Percentiles rank a stretch among this genome's conserved stretches.
phyloP scores from a whole-genome alignment of 2,113 vertebrate species.

The Cichladusa arquata region DNA sequence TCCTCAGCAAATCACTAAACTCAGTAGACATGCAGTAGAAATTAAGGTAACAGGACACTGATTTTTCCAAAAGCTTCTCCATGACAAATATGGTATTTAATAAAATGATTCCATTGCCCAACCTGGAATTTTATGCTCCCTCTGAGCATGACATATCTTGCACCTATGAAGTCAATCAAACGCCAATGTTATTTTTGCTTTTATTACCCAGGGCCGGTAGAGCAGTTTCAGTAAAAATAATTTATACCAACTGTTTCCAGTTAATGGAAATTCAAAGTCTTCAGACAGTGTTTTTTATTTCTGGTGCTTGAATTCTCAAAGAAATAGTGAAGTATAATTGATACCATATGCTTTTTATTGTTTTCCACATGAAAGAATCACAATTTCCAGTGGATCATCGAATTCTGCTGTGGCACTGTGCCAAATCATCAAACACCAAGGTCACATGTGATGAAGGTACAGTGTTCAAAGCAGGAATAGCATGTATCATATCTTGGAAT shows the following conservation, averaged over 20 bases:
- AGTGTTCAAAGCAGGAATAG: background rate
- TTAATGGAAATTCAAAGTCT: slow-evolving; percentile 39
- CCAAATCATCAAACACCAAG: slow-evolving; percentile 7
- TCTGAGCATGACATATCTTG: slow-evolving; percentile 30
- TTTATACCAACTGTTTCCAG: slow-evolving; percentile 61
- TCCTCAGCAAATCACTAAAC: background rate
- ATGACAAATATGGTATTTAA: background rate
- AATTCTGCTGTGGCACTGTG: background rate
- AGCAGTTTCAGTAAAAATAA: slow-evolving; percentile 49
- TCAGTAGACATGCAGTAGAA: background rate
- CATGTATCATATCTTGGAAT: background rate
- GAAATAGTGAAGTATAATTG: slow-evolving; percentile 5
- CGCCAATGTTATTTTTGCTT: slow-evolving; percentile 26
- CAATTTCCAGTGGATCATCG: background rate
- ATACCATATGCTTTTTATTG: slow-evolving; percentile 42
- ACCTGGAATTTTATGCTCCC: slow-evolving; percentile 2
- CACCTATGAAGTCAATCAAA: slow-evolving; percentile 46
- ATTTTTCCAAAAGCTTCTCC: background rate
- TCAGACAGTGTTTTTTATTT: slow-evolving; percentile 33
- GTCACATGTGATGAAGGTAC: slow-evolving; percentile 2
- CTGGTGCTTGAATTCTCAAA: slow-evolving; percentile 28
- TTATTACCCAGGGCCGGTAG: slow-evolving; percentile 35
- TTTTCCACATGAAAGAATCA: slow-evolving; percentile 58
- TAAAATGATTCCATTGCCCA: background rate
- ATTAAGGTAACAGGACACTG: background rate